Base-by-base conservation (phyloP, 2,797 vertebrate genomes). In the Typhlichthys eigenmanni region DNA sequence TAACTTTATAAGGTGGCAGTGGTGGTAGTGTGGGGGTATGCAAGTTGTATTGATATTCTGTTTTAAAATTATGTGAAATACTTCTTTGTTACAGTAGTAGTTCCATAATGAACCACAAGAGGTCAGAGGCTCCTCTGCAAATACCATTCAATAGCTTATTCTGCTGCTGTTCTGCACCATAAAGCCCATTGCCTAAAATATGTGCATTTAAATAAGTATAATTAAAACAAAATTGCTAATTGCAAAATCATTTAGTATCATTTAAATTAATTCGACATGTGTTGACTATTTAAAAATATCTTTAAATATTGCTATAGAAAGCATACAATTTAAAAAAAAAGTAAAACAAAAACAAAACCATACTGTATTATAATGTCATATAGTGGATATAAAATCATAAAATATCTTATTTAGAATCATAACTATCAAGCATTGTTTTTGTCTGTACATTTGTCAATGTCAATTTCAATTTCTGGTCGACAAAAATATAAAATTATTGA, bases 191-290 rank as follows among this genome's bases (percentile, higher is more conserved):
- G 69, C 74, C 78, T 80, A 72, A 79, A 68, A 88, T 80, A 88
- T 83, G 84, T 88, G 81, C 83, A 71, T 64, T 81, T 76, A 87
- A 90, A 86, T 88, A 88, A 84, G 85, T 86, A 89, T 82, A 74
- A 78, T 87, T 88, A 75, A 89, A 91, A 88, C 83, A 78, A 88
- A 74, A 89, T 90, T 88, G 87, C 81, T 87, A 91, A 92, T 91
- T 88, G 89, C 90, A 88, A 91, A 85, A 29, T 29, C 3, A 29
- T 29, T 29, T 82, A 66, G 72, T 80, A 76, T 78, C 79, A 88
- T 89, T 87, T 86, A 76, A 87, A 47, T 34, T 80, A 82, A 89
- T 85, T 64, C 72, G 82, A 74, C 66, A 71, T 81, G 64, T 75
- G 80, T 64, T 75, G 74, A 85, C 62, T 55, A 69, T 55, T 66